Evolutionary conservation across 2,113 vertebrate species (phyloP), one percentile per base, ranked within the genome.

Genomic region (Bujurquina vittata): DNA sequence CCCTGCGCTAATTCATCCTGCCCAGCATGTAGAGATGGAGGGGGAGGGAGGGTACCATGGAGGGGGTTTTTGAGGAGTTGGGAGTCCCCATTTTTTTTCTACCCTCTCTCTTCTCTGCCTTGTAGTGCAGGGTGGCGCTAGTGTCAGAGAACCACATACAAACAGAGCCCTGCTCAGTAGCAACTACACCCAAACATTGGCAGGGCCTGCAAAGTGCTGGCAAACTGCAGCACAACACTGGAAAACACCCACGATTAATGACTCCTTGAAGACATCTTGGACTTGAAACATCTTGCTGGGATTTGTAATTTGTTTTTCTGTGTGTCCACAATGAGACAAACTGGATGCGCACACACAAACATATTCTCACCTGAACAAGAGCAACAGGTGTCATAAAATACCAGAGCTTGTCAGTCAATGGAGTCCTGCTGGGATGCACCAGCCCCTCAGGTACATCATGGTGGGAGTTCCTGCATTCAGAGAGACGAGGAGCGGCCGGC

Each of bases 1-100:
- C 94, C 95, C 20, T 40, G 43, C 82, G 81, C 95, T 97, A 97
- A 97, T 96, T 96, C 93, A 90, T 93, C 92, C 95, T 91, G 94
- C 94, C 91, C 92, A 94, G 95, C 94, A 86, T 93, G 89, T 94
- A 92, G 87, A 89, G 85, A 84, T 89, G 84, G 88, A 94, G 95
- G 92, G 80, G 92, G 49, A 75, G 61, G 23, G 23, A 9, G 79
- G 94, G 93, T 85, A 86, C 35, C 79, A 46, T 75, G 84, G 52
- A 84, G 81, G 60, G 62, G 1, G 7, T 85, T 92, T 91, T 87
- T 84, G 72, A 40, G 87, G 86, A 10, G 67, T 75, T 80, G 81
- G 85, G 81, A 74, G 55, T 79, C 84, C 90, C 90, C 15, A 59
- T 85, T 73, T 85, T 63, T 20, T 15, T 17, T n/a, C 65, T 52